Conservation (phyloP, 92 coral and sea anemone genomes). For the Epizoanthus fatuus region DNA sequence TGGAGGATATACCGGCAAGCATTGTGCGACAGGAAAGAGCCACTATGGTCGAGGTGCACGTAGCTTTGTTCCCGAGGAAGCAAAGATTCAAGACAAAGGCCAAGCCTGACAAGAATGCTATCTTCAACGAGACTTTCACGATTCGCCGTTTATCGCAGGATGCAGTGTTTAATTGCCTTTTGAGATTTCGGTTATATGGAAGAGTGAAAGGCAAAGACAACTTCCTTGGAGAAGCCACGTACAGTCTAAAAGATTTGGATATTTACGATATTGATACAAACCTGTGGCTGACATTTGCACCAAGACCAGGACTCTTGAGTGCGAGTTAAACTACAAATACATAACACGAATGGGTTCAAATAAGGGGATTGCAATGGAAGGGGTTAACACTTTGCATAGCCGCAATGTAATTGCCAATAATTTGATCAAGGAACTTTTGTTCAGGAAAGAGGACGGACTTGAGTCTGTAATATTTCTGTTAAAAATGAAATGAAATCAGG, state of each 20-base stretch:
- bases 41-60: constrained; percentile 36
- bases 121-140: constrained; percentile 37
- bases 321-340: background rate
- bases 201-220: constrained; percentile 37
- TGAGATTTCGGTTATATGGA: constrained; percentile 32
- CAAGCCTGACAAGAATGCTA: constrained; percentile 31
- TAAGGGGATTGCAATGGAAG: no score
- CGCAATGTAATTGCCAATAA: no score
- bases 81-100: constrained; percentile 41
- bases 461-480: no score
- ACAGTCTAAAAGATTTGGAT: constrained; percentile 42
- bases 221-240: constrained; percentile 42
- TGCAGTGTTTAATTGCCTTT: constrained; percentile 31
- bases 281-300: constrained; percentile 45
- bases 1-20: constrained; percentile 32
- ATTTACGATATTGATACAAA: constrained; percentile 40
- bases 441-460: no score
- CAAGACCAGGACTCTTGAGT: constrained; percentile 32
- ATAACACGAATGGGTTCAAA: no score
- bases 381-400: no score
- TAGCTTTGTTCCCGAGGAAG: constrained; percentile 39
- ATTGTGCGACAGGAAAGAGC: constrained; percentile 27
- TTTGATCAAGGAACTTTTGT: no score
- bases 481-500: no score
- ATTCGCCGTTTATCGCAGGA: constrained; percentile 47